These are phyloP conservation scores for Metridium senile DNA, from an alignment of 92 coral and sea anemone species.

Conservation along the genomic window DNA sequence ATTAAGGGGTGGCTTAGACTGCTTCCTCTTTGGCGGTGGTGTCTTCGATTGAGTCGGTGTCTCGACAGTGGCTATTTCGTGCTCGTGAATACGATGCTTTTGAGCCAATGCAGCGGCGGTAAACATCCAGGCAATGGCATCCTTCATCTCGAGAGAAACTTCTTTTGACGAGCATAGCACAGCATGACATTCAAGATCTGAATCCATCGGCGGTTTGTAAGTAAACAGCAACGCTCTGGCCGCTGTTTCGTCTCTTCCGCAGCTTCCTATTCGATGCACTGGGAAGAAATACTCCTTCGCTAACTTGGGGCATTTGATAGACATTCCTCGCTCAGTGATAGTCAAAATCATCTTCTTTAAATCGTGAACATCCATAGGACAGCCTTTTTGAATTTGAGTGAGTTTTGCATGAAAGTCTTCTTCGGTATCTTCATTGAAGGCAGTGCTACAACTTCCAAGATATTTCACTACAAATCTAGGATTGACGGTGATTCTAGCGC, in stretches of 20 bases:
- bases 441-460: constrained; percentile 27
- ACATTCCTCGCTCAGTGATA: constrained; percentile 19
- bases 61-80: neutral
- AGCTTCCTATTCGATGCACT: constrained; percentile 25
- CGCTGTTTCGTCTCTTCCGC: constrained; percentile 3
- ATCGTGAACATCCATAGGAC: neutral
- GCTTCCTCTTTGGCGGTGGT: constrained; percentile 19
- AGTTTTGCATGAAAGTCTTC: constrained; percentile 24
- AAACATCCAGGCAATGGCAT: constrained; percentile 29
- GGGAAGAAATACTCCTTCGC: constrained; percentile 26
- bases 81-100: constrained; percentile 3
- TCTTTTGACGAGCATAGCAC: constrained; percentile 79
- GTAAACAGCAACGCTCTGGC: constrained; percentile 24
- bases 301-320: constrained; percentile 18
- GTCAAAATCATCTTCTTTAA: constrained; percentile 27
- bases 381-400: constrained; percentile 8
- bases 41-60: neutral
- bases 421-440: constrained; percentile 24
- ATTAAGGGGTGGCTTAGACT: neutral
- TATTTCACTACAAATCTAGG: constrained; percentile 46
- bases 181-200: constrained; percentile 77
- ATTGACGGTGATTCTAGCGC: constrained; percentile 27
- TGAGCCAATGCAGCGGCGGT: constrained; percentile 6
- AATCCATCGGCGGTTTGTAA: constrained; percentile 8
- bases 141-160: constrained; percentile 31